Base-by-base conservation (phyloP, 2,888 invertebrate species). In the Cryptocephalus primarius region DNA sequence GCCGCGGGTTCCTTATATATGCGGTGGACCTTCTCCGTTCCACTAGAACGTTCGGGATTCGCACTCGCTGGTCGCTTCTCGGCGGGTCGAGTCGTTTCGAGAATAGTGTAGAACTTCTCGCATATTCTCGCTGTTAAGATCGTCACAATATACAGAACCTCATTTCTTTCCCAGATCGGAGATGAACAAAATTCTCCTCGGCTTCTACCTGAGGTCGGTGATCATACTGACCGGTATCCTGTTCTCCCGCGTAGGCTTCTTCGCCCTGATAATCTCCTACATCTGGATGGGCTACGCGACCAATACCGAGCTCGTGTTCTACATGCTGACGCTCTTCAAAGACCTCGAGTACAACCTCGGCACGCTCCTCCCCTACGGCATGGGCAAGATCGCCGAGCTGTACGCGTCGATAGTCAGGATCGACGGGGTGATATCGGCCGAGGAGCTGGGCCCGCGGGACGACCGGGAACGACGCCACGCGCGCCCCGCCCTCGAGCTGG, bases 301-400 rank as follows among this genome's bases (percentile, higher is more conserved):
- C 55, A 84, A 82, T 6, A 85, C 95, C 4, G 88, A 92, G 64
- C 78, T 78, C 63, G 87, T 90, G 11, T 93, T 92, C 70, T 87
- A 92, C 48, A 78, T 92, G 42, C 84, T 90, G n/a, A 85, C 91
- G 8, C 86, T 92, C 66, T 93, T 89, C 72, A 90, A 88, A 61
- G 85, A 90, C 46, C 72, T 94, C 48, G 76, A 89, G 33, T 82
- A 86, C 58, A 83, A 88, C 10, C 85, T 94, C 82, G 89, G 88
- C 0, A 83, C 91, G 10, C 88, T 88, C 69, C 87, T 94, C 58
- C 93, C 95, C 0, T 83, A 85, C 72, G 86, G 83, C 41, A 82
- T 92, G 55, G 82, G 85, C 1, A 83, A 85, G 72, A 75, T 84
- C 39, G 85, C 89, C 0, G 91, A 93, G 72, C 79, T 83, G 0